Evolutionary conservation across 2,113 vertebrate genomes (phyloP), one percentile per base, ranked within the genome.

Genomic region (Orthonyx spaldingii): DNA sequence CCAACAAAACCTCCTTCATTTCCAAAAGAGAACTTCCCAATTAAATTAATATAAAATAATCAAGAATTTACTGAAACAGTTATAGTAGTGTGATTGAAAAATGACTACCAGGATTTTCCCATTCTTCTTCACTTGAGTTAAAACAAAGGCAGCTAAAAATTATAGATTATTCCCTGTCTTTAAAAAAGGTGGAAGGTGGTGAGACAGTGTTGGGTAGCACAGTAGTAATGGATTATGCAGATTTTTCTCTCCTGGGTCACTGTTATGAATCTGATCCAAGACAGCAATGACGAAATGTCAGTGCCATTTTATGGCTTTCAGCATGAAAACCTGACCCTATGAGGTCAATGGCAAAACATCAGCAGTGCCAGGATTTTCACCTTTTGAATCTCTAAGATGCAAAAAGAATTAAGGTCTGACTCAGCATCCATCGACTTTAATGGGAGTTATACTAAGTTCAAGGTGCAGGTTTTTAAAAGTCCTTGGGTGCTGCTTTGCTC

Each of bases 41-140:
- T 91, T 91, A 95, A 68, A 94, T 91, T 85, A 23, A 87, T 88
- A 96, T 94, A 89, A 95, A 95, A 96, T 94, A 92, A 87, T 52
- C 27, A 88, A 68, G 63, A 93, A 85, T 97, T 97, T 96, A 93
- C 93, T 94, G 86, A 68, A 33, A 83, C 47, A 11, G 35, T 47
- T 71, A 85, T 78, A 95, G 92, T 59, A 81, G 91, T 18, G 16
- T 50, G 69, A 78, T 9, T 85, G 63, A 90, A 94, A 95, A 93
- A 94, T 53, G 2, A 76, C 93, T 69, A 69, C 20, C 10, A 79
- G 47, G 55, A 47, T 93, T 96, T 89, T 95, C 91, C 65, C 53
- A 23, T 53, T 56, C 46, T 49, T 84, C 10, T 61, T 56, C 46
- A 86, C 81, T 95, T 87, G 95, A 2, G 3, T 1, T 35, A 86